phyloP scores from a whole-genome alignment of 2,113 vertebrate species.

The Odontesthes bonariensis region DNA sequence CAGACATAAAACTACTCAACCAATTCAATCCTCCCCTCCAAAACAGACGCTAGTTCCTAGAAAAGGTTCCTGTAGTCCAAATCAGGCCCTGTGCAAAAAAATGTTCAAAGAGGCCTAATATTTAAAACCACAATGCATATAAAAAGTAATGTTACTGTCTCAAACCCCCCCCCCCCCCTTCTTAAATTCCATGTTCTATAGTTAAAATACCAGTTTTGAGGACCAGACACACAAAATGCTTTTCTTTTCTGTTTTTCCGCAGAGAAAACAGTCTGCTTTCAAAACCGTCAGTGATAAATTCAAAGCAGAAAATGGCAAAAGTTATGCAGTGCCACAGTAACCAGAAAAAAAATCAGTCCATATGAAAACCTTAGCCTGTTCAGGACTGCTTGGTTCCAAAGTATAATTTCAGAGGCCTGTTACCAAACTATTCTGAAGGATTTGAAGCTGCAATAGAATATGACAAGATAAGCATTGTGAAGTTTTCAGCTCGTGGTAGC shows the following conservation, averaged over 20 bases:
- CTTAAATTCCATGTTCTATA: too few species aligned
- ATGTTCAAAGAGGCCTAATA: neutral
- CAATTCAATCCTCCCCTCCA: too few species aligned
- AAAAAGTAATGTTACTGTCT: too few species aligned
- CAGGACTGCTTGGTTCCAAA: neutral
- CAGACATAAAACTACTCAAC: too few species aligned
- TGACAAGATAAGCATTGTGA: neutral
- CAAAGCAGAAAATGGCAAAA: neutral
- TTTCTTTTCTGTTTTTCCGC: too few species aligned
- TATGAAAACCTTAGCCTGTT: neutral
- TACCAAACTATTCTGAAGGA: neutral
- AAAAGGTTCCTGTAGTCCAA: too few species aligned
- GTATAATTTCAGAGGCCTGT: neutral
- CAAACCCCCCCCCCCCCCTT: too few species aligned
- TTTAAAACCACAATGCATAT: too few species aligned
- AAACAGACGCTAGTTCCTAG: too few species aligned
- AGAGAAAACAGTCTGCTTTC: neutral
- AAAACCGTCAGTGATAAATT: neutral
- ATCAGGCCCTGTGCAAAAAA: neutral
- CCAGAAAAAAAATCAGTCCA: neutral
- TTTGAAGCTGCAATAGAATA: neutral
- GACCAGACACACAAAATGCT: too few species aligned
- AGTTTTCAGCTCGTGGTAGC: neutral
- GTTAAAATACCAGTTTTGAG: too few species aligned
- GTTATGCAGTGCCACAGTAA: neutral